Base-by-base conservation (phyloP, 2,888 invertebrate species). In the Protophormia terraenovae region DNA sequence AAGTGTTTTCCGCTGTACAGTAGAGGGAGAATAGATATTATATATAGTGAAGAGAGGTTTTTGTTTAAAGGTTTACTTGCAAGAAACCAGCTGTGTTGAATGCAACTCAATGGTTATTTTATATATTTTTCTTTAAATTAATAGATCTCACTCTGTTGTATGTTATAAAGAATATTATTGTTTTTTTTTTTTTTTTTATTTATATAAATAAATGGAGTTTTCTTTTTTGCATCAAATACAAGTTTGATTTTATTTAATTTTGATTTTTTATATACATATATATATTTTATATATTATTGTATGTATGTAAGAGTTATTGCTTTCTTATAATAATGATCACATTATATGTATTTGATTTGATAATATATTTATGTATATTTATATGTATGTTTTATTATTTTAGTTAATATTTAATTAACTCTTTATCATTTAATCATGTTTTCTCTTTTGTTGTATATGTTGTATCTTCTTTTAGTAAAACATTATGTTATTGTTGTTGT, bases 381-480 rank as follows among this genome's bases (percentile, higher is more conserved):
- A 69, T 67, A 29, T 27, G 29, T 58, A 1, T n/a, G n/a, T n/a
- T n/a, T n/a, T 45, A 47, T 47, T 16, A 19, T 47, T 24, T 53
- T 53, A 27, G 24, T 53, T 53, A 12, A 24, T 50, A 35, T 29
- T 19, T 35, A 22, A 75, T 75, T 78, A 53, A 60, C 29, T 50
- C 77, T 69, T 58, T 78, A 76, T 81, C 80, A 81, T 87, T 79
- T 78, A 77, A 76, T 86, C 84, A 82, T 86, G 55, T 75, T 72
- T 71, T 32, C 41, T 38, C 62, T 58, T 78, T 60, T 72, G 35
- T 58, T 58, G n/a, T n/a, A n/a, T n/a, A n/a, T n/a, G n/a, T n/a
- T n/a, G n/a, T n/a, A n/a, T 41, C 69, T 81, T 53, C 16, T 75
- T 64, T 67, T 53, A 66, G 38, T 72, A 29, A 66, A 66, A 62